These are phyloP conservation scores for Paramormyrops hopkinsi DNA, from an alignment of 2,797 vertebrate species.

Conservation along the genomic window DNA sequence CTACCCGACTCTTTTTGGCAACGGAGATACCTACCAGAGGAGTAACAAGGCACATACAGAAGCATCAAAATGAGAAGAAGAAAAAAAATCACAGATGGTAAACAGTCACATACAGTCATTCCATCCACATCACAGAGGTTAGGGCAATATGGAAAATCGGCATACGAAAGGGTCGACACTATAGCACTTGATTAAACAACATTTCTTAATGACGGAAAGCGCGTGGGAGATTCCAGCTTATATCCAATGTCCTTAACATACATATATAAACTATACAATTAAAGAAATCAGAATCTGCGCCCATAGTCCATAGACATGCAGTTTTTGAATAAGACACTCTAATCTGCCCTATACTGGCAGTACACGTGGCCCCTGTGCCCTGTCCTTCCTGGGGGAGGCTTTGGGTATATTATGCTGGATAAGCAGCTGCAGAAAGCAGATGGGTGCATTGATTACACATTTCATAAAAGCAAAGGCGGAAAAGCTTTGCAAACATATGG, in stretches of 20 bases:
- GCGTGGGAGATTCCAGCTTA: background rate
- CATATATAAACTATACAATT: background rate
- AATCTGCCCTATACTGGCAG: background rate
- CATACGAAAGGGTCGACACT: background rate
- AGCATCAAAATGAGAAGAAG: background rate
- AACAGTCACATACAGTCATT: background rate
- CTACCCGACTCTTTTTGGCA: conserved; percentile 88
- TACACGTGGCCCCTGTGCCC: background rate
- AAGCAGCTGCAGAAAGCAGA: background rate
- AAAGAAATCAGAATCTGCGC: background rate
- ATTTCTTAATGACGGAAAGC: background rate
- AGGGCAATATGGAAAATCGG: background rate
- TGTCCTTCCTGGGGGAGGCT: background rate
- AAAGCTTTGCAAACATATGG: background rate
- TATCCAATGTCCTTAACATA: background rate
- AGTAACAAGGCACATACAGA: background rate
- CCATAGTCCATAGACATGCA: background rate
- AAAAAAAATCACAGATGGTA: background rate
- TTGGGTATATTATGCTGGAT: background rate
- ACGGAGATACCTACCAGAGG: conserved; percentile 80
- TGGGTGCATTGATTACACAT: background rate
- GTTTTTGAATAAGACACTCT: background rate
- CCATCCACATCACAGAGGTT: background rate
- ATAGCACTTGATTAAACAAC: background rate
- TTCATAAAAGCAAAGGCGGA: background rate